These are phyloP conservation scores for Lomographa bimaculata DNA, from an alignment of 2,888 invertebrate genomes.

Conservation along the genomic window DNA sequence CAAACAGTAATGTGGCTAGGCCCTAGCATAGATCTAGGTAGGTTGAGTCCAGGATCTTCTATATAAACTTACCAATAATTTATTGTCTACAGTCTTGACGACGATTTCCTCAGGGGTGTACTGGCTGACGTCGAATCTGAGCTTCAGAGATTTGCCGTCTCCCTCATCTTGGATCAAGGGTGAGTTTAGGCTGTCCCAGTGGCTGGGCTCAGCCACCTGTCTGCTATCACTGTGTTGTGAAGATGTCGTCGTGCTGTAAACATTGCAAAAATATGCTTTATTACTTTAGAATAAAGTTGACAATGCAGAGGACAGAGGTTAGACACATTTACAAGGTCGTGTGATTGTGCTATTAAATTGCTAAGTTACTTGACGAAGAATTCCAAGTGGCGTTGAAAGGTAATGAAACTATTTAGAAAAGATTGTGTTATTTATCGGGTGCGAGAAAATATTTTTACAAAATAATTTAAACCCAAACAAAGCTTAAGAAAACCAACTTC, in stretches of 20 bases:
- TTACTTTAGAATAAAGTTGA: slow-evolving; percentile 2
- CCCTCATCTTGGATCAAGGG: slow-evolving; percentile 97
- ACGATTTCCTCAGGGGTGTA: slow-evolving; percentile 99
- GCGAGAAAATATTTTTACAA: no score
- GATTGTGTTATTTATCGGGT: no score
- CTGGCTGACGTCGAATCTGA: slow-evolving; percentile 98
- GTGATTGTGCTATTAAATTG: no score
- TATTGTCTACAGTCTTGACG: slow-evolving; percentile 99
- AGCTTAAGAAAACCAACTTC: no score
- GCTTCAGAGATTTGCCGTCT: slow-evolving; percentile 95
- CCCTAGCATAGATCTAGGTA: no score
- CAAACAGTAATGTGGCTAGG: no score
- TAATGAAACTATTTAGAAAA: no score
- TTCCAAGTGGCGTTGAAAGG: no score
- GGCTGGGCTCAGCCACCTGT: slow-evolving; percentile 84
- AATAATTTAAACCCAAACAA: no score
- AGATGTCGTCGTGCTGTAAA: slow-evolving; percentile 86
- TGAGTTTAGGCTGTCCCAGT: slow-evolving; percentile 95
- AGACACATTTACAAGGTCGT: slow-evolving; percentile 11
- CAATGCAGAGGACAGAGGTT: slow-evolving; percentile 1
- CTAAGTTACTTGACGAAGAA: no score
- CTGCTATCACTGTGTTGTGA: slow-evolving; percentile 85
- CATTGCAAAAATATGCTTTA: slow-evolving; percentile 32
- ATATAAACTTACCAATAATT: slow-evolving; percentile 95
- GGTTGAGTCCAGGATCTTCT: no score